Evolutionary conservation across 2,113 vertebrate species (phyloP).

Genomic region (Paramormyrops kingsleyae): DNA sequence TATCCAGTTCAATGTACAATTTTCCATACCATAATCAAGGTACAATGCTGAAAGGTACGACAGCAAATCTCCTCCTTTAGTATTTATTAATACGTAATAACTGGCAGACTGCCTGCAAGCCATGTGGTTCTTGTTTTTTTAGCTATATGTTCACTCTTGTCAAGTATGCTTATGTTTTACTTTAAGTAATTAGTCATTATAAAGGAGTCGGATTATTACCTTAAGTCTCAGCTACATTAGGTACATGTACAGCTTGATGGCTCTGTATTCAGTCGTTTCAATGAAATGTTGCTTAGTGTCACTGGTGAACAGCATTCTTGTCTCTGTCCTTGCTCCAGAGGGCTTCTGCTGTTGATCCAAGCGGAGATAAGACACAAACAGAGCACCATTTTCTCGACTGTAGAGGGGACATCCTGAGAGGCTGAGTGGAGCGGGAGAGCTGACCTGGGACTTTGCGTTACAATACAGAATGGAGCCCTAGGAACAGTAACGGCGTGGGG

Average conservation of each 20-base stretch:
- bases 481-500: not conserved
- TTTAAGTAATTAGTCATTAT: not conserved
- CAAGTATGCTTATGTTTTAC: not conserved
- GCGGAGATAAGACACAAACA: not conserved
- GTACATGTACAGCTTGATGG: not conserved
- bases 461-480: conserved; percentile 31
- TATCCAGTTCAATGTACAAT: not conserved
- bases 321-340: not conserved
- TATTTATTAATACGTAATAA: not conserved
- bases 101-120: not conserved
- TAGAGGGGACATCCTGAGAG: conserved; percentile 29
- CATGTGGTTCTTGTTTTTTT: not conserved
- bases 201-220: not conserved
- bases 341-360: not conserved
- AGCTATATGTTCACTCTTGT: not conserved
- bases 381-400: not conserved
- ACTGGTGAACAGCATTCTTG: not conserved
- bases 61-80: not conserved
- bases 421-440: conserved; percentile 36
- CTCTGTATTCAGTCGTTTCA: not conserved
- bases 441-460: conserved; percentile 35
- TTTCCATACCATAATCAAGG: not conserved
- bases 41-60: not conserved
- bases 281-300: not conserved
- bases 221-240: not conserved